Base-by-base conservation (phyloP, 2,797 vertebrate species). In the Sebastiscus albofasciatus region DNA sequence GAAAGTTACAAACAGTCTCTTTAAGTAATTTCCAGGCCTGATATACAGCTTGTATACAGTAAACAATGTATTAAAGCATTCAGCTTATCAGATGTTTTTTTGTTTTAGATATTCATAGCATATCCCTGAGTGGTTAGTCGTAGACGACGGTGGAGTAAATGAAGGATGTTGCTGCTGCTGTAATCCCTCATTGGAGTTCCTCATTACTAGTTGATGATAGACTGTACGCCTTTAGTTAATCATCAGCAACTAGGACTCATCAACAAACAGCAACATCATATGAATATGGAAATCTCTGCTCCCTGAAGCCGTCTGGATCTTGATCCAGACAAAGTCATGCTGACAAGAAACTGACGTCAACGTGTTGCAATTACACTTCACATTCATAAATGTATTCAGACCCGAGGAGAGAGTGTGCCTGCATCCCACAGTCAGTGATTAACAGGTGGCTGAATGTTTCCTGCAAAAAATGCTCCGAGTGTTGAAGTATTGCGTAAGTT, bases 271-370 rank as follows among this genome's bases (percentile, higher is more conserved):
- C 82, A 72, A 67, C 80, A 82, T 58, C 55, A 75, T 79, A 79
- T 83, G 79, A 88, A 87, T 80, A 85, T 71, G 64, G 56, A 89
- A 83, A 86, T 58, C 54, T 71, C 16, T 68, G 77, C 67, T 85
- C 85, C 88, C 79, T 56, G 29, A 76, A 82, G 88, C 86, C 58
- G 36, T 70, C 87, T 65, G 58, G 65, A 83, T 80, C 89, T 84
- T 76, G 72, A 89, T 86, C 67, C 58, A 83, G 81, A 87, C 81
- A 88, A 87, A 89, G 83, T 87, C 85, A 85, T 31, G 79, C 67
- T 70, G 83, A 87, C 85, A 89, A 79, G 77, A 81, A 83, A 77
- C 76, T 86, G 87, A 87, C 65, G 82, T 88, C 77, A 88, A 67
- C 77, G 49, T 86, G 81, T 68, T 90, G 88, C 83, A 90, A 88